phyloP scores from a whole-genome alignment of 2,113 vertebrate species.

The Girardinichthys multiradiatus region DNA sequence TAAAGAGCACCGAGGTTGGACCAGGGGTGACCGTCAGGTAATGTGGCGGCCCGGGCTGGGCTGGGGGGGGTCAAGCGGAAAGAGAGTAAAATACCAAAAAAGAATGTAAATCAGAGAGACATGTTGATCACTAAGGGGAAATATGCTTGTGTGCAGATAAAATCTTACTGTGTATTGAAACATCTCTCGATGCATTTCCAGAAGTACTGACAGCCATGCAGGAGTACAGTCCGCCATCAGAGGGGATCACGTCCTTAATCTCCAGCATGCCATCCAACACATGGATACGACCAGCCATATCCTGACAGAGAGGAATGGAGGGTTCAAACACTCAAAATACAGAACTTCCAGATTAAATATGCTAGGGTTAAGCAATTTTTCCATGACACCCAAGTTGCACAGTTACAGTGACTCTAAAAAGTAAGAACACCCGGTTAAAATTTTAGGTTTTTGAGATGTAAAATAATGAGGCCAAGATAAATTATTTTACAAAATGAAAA shows the following conservation, averaged over 20 bases:
- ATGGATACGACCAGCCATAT: conserved; percentile 37
- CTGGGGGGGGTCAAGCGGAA: conserved; percentile 43
- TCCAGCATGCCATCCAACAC: conserved; percentile 50
- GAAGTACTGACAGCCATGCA: conserved; percentile 72
- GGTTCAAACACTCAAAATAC: background rate
- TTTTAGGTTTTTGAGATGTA: background rate
- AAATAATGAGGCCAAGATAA: background rate
- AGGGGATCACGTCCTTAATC: conserved; percentile 70
- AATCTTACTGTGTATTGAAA: conserved; percentile 75
- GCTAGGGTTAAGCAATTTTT: background rate
- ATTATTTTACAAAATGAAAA: background rate
- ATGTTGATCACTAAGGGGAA: background rate
- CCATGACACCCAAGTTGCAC: background rate
- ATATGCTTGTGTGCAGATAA: fast-evolving
- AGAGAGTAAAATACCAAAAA: background rate
- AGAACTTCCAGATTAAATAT: background rate
- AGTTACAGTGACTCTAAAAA: background rate
- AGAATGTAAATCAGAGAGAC: background rate
- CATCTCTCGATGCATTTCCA: conserved; percentile 69
- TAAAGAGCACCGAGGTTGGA: conserved; percentile 58
- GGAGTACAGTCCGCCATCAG: conserved; percentile 81
- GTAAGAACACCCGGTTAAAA: no score
- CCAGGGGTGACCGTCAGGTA: conserved; percentile 51
- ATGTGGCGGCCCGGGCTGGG: conserved; percentile 55
- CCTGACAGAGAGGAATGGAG: conserved; percentile 27